Percentiles rank a stretch among this genome's conserved stretches.
phyloP scores from a whole-genome alignment of 2,113 vertebrate genomes.

The Megaceryle torquata region DNA sequence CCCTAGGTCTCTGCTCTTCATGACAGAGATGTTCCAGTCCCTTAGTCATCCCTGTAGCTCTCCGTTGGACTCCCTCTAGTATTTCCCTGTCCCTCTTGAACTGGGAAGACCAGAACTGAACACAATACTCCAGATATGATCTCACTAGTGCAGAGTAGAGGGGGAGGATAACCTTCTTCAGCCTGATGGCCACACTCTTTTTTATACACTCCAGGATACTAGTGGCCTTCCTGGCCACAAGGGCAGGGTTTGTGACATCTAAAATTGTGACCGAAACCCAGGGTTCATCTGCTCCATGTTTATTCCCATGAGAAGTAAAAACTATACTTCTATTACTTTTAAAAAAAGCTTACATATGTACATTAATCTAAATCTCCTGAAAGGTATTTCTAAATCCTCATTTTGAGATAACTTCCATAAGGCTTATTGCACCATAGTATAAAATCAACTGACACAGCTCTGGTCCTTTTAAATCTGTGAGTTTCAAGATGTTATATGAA shows the following conservation, averaged over 20 bases:
- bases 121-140: no score
- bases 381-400: not conserved
- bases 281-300: not conserved
- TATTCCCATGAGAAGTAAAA: not conserved
- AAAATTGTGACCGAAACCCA: not conserved
- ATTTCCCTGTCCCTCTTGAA: no score
- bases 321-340: not conserved
- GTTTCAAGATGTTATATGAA: not conserved
- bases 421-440: not conserved
- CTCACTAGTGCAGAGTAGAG: no score
- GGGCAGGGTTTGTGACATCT: not conserved
- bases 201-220: no score
- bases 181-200: no score
- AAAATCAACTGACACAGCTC: not conserved
- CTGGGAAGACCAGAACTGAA: no score
- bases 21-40: no score
- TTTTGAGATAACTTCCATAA: not conserved
- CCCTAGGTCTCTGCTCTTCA: no score
- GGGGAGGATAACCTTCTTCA: no score
- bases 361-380: not conserved
- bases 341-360: not conserved
- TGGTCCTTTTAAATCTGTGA: accelerated
- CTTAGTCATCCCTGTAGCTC: no score
- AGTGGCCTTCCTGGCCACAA: no score
- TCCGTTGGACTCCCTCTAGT: no score